Conservation (phyloP, 2,888 invertebrate species). For the Synergus gifuensis region DNA sequence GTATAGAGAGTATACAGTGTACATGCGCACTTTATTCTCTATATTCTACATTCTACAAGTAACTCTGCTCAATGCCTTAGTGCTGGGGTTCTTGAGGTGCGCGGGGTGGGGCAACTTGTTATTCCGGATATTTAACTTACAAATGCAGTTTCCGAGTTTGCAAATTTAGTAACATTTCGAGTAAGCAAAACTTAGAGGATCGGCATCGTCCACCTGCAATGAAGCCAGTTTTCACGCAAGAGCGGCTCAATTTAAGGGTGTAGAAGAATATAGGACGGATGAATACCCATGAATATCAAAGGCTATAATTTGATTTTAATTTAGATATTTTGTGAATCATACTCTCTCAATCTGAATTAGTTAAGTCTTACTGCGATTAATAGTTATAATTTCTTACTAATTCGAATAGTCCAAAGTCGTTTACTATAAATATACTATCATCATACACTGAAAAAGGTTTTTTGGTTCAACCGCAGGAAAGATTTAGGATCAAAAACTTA, state of each 20-base stretch:
- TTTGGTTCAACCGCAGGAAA: no score
- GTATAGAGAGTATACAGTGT: neutral
- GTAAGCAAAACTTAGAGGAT: constrained; percentile 1
- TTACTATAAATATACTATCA: no score
- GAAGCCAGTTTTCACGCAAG: constrained; percentile 12
- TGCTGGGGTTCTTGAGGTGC: neutral
- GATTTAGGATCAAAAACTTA: no score
- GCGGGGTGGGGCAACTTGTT: neutral
- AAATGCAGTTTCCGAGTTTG: neutral
- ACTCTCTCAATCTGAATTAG: no score
- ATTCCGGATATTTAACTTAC: constrained; percentile 29
- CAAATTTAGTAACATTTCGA: constrained; percentile 17
- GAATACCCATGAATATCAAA: neutral
- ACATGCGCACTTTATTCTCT: neutral
- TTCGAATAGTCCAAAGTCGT: no score
- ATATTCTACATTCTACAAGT: neutral
- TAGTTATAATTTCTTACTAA: no score
- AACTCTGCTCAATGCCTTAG: neutral
- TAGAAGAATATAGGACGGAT: neutral
- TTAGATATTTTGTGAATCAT: neutral
- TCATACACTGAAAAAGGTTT: no score
- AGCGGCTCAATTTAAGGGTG: neutral
- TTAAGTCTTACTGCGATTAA: no score
- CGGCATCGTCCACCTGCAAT: neutral
- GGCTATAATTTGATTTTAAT: neutral